Conservation (phyloP, 2,113 vertebrate species). For the Amblyornis subalaris region DNA sequence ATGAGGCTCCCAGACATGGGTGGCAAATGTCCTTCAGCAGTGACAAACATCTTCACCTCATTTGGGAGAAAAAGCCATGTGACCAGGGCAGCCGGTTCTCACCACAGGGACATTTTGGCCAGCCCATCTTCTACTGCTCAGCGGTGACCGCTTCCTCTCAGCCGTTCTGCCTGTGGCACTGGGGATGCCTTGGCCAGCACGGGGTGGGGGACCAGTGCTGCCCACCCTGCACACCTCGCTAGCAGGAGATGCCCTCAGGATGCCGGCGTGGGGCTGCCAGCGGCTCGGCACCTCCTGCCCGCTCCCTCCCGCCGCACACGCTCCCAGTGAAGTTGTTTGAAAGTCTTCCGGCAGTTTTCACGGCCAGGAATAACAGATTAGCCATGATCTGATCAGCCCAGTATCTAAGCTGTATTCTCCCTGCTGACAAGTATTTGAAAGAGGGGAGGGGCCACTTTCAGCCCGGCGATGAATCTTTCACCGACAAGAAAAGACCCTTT, state of each 20-base stretch:
- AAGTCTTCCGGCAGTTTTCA: constrained; percentile 82
- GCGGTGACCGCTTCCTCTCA: not conserved
- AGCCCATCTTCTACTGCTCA: not conserved
- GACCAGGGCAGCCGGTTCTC: not conserved
- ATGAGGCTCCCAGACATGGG: not conserved
- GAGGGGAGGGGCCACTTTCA: constrained; percentile 76
- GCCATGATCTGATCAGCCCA: constrained; percentile 84
- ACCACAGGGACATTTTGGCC: not conserved
- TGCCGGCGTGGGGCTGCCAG: not conserved
- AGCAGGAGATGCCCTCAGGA: not conserved
- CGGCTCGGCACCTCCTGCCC: not conserved
- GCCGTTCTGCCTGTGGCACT: accelerated
- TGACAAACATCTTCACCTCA: not conserved
- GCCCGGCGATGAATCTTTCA: constrained; percentile 79
- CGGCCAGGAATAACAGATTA: constrained; percentile 88
- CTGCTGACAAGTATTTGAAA: constrained; percentile 78
- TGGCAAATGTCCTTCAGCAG: not conserved
- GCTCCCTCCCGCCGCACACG: constrained; percentile 41
- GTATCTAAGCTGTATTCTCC: constrained; percentile 79
- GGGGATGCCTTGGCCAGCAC: accelerated
- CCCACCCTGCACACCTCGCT: accelerated
- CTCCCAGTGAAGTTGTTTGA: constrained; percentile 82
- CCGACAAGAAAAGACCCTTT: constrained; percentile 72
- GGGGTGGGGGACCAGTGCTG: not conserved
- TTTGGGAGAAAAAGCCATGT: not conserved